Evolutionary conservation across 1,140 invertebrate species (phyloP).

Genomic region (Brevipalpus yothersi): DNA sequence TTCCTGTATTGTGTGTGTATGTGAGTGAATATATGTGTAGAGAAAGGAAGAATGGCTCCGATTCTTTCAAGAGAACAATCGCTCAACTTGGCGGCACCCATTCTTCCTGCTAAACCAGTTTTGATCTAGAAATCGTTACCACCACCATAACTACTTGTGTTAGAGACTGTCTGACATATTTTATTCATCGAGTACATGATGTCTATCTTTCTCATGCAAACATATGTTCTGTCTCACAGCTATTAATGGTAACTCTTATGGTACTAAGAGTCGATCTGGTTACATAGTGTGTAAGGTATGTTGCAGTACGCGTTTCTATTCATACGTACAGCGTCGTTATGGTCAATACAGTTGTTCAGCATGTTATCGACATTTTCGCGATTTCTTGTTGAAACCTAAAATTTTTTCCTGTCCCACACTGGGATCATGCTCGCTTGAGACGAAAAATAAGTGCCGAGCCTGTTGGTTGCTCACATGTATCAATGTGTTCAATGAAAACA

Average conservation of each 20-base stretch:
- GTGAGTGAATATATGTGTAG: no score
- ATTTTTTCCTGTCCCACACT: not conserved
- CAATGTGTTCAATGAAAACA: not conserved
- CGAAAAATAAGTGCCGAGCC: not conserved
- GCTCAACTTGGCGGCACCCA: no score
- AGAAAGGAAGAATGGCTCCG: no score
- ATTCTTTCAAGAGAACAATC: no score
- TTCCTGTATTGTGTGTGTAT: no score
- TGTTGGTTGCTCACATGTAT: constrained; percentile 1
- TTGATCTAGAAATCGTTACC: no score
- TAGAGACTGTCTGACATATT: no score
- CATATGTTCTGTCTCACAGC: no score
- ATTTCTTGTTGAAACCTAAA: constrained; percentile 3
- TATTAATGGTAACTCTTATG: not conserved
- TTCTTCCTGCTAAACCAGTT: no score
- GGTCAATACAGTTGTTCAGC: constrained; percentile 3
- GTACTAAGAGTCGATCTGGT: not conserved
- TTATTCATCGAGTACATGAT: no score
- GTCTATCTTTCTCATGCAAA: no score
- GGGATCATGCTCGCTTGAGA: not conserved
- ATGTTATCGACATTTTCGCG: constrained; percentile 9
- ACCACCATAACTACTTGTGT: no score
- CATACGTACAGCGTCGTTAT: constrained; percentile 6
- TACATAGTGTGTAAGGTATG: constrained; percentile 6
- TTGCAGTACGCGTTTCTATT: constrained; percentile 6